phyloP scores from a whole-genome alignment of 2,888 invertebrate species.

The Drymonia ruficornis region DNA sequence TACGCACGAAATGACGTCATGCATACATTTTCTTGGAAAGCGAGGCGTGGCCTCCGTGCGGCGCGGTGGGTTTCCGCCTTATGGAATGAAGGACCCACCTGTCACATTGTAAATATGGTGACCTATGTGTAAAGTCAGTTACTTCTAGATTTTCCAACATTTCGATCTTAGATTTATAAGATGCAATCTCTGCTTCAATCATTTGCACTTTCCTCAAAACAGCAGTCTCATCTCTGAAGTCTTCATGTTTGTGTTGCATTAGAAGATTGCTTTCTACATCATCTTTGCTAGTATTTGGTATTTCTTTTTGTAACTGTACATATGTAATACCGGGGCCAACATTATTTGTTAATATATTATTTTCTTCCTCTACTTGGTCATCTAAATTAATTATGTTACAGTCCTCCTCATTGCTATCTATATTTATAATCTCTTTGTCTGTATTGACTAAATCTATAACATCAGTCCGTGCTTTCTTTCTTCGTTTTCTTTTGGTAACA shows the following conservation, averaged over 20 bases:
- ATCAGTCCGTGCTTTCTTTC: slow-evolving; percentile 34
- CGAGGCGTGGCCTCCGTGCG: no score
- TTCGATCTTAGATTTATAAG: slow-evolving; percentile 40
- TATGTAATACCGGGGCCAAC: neutral
- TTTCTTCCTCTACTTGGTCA: slow-evolving; percentile 9
- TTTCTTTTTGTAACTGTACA: neutral
- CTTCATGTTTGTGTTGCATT: slow-evolving; percentile 10
- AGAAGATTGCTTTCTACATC: slow-evolving; percentile 15
- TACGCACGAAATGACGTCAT: no score
- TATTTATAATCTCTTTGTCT: slow-evolving; percentile 24
- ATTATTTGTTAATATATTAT: neutral
- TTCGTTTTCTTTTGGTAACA: slow-evolving; percentile 8
- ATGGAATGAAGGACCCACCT: no score
- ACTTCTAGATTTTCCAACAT: slow-evolving; percentile 55
- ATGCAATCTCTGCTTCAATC: slow-evolving; percentile 47
- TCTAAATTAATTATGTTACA: slow-evolving; percentile 11
- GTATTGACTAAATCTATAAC: slow-evolving; percentile 41
- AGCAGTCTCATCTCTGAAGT: neutral
- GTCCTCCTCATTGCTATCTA: slow-evolving; percentile 31
- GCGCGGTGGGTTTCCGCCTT: no score
- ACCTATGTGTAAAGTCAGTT: slow-evolving; percentile 31
- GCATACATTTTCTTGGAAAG: no score
- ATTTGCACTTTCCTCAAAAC: slow-evolving; percentile 20
- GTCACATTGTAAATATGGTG: slow-evolving; percentile 36
- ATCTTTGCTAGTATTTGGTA: neutral